Percentiles rank a stretch among this genome's conserved stretches.
These are phyloP conservation scores for Rhadina sibilatrix DNA, from an alignment of 2,113 vertebrate genomes.

Conservation along the genomic window DNA sequence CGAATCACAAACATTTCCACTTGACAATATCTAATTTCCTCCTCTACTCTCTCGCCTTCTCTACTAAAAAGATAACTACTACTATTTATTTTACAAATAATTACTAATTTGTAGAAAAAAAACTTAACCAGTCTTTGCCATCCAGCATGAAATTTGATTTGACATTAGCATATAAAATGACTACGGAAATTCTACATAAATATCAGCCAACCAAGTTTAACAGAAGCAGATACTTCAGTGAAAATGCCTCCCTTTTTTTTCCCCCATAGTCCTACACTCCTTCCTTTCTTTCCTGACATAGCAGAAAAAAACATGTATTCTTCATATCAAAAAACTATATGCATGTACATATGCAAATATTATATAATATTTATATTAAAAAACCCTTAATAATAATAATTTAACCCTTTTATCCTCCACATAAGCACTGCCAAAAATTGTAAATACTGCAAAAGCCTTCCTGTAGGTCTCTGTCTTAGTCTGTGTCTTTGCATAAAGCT, in stretches of 20 bases:
- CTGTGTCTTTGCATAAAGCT: background rate
- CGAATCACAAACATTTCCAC: background rate
- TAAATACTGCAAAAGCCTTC: background rate
- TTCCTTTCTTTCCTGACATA: background rate
- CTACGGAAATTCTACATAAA: background rate
- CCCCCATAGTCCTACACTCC: background rate
- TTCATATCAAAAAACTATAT: background rate
- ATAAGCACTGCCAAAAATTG: background rate
- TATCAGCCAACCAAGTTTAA: background rate
- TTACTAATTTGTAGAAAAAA: background rate
- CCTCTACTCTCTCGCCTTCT: background rate
- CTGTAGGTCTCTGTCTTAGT: background rate
- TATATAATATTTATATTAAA: background rate
- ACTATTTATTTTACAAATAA: background rate
- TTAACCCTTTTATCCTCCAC: background rate
- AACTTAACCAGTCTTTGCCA: background rate
- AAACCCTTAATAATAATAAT: background rate
- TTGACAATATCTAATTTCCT: background rate
- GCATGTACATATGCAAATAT: background rate
- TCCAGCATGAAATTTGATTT: background rate
- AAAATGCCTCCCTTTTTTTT: background rate
- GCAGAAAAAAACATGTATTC: background rate
- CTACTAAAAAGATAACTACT: background rate
- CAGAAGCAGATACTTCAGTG: background rate
- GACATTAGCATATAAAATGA: background rate